Evolutionary conservation across 2,113 vertebrate species (phyloP), one percentile per base, ranked within the genome.

Genomic region (Sander vitreus): DNA sequence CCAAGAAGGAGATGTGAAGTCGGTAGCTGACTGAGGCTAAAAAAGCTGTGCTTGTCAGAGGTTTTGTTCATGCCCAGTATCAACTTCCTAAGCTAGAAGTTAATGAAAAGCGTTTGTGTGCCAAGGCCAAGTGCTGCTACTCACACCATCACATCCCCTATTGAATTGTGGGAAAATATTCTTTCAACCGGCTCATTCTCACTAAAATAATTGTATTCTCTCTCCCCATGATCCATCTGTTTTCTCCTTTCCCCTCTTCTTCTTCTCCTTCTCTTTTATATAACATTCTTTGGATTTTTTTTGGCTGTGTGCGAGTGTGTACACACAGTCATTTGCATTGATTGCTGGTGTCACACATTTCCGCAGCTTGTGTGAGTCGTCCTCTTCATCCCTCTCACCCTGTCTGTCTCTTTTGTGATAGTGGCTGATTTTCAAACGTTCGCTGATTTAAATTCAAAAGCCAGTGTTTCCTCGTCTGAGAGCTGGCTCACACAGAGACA

Each of bases 401-500:
- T 25, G 47, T 69, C 83, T 83, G 79, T 57, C 70, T 89, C 80
- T 84, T 78, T 72, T 73, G 76, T 89, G 85, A 89, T 90, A 88
- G 80, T 13, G 81, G 68, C 86, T 79, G 85, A 81, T 85, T 82
- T 86, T 85, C 88, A 91, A 85, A 90, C 85, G 85, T 86, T 77
- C 65, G 39, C 84, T 73, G 81, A 89, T 91, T 91, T 72, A 84
- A 84, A 90, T 92, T 88, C 87, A 90, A 82, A 82, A 75, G 83
- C 91, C 33, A 13, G 73, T 67, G 77, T 88, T 85, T 83, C 87
- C 73, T 88, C 77, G 76, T 81, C 66, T 60, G 91, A 85, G 85
- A 85, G 85, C 76, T 75, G 81, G 81, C 85, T 82, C 77, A 58
- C 85, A 54, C 81, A 27, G 47, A 64, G 77, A 51, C 19, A 23